Evolutionary conservation across 2,797 vertebrate genomes (phyloP).

Genomic region (Melanogrammus aeglefinus): DNA sequence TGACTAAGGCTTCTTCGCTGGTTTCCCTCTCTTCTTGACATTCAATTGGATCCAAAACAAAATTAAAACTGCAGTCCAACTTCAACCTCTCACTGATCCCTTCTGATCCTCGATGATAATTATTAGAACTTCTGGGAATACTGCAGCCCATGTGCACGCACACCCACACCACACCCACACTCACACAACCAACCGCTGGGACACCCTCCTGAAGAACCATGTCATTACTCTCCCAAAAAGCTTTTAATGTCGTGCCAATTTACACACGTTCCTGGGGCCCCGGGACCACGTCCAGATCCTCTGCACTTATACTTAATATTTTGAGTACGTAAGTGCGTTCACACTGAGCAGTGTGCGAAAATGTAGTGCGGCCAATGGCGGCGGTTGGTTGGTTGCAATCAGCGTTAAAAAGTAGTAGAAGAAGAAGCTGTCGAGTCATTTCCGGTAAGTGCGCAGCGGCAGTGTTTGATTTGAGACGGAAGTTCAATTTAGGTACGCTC

Average conservation of each 20-base stretch:
- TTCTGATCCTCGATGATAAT: not conserved
- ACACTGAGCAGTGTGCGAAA: no score
- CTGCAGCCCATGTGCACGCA: not conserved
- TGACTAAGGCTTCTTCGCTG: not conserved
- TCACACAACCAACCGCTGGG: conserved; percentile 36
- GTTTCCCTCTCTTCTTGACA: not conserved
- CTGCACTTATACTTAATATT: no score
- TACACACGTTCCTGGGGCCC: conserved; percentile 56
- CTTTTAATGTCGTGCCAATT: conserved; percentile 54
- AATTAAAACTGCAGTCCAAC: not conserved
- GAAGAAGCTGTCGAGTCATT: no score
- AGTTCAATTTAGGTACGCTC: no score
- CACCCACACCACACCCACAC: conserved; percentile 14
- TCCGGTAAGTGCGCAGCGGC: no score
- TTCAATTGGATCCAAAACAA: not conserved
- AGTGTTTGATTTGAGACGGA: no score
- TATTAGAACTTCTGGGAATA: not conserved
- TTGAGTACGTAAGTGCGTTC: no score
- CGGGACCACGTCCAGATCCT: conserved; percentile 53
- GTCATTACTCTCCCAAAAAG: conserved; percentile 45
- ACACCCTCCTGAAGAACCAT: conserved; percentile 44
- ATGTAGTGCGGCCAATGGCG: no score
- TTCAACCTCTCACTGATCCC: not conserved
- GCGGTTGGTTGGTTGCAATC: no score
- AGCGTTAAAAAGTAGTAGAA: no score